Conservation (phyloP, 2,113 vertebrate species). For the Sebastes schlegelii region DNA sequence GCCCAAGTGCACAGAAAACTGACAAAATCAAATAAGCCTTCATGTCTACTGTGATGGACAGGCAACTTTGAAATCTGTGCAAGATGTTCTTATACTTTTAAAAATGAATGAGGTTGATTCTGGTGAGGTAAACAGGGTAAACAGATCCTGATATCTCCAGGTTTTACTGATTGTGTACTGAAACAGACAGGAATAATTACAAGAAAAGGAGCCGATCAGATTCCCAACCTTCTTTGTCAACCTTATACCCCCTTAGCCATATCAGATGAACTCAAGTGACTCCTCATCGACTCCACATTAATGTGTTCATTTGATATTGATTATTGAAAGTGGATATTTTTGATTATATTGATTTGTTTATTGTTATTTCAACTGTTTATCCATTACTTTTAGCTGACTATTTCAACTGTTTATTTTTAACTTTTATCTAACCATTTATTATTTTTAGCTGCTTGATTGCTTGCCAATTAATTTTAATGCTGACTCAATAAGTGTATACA, state of each 20-base stretch:
- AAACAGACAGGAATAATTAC: neutral
- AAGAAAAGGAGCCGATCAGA: neutral
- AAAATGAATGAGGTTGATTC: neutral
- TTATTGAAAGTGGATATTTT: neutral
- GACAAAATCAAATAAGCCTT: conserved; percentile 15
- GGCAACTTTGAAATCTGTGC: neutral
- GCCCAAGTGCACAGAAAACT: neutral
- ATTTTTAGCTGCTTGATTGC: neutral
- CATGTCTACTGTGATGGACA: neutral
- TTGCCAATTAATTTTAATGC: neutral
- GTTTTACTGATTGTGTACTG: neutral
- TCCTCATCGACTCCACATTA: neutral
- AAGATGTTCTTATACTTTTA: neutral
- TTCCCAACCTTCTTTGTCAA: neutral
- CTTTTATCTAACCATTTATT: neutral
- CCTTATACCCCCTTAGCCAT: neutral
- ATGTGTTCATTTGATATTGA: neutral
- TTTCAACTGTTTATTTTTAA: neutral
- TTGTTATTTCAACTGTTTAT: neutral
- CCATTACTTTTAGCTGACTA: neutral
- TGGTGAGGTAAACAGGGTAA: neutral
- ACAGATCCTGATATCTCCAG: neutral
- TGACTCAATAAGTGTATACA: neutral
- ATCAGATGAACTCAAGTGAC: conserved; percentile 10
- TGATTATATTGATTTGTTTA: no score